Evolutionary conservation across 2,888 invertebrate genomes (phyloP).

Genomic region (Charanyca ferruginea): DNA sequence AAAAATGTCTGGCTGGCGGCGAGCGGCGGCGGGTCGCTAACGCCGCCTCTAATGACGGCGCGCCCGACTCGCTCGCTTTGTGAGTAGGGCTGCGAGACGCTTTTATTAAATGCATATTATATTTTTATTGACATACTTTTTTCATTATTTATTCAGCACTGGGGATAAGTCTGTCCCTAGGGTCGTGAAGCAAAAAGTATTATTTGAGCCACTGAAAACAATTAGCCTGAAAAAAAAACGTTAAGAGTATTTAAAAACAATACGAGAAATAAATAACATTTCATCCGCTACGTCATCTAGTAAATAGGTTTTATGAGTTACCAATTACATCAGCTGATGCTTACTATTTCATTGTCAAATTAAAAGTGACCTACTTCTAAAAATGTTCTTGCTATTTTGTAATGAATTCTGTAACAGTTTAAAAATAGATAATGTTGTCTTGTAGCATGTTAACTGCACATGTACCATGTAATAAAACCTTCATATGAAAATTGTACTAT

Average conservation of each 20-base stretch:
- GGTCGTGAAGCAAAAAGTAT: neutral
- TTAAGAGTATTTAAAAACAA: neutral
- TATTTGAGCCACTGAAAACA: neutral
- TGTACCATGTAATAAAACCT: neutral
- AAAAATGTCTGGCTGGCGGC: constrained; percentile 88
- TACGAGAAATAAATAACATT: too few species aligned
- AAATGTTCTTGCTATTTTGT: too few species aligned
- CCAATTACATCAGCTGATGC: too few species aligned
- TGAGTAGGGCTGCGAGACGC: constrained; percentile 75
- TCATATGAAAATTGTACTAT: neutral
- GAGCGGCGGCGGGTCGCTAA: constrained; percentile 86
- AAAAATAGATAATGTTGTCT: neutral
- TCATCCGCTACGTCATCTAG: too few species aligned
- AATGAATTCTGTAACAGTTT: too few species aligned
- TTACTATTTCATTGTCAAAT: too few species aligned
- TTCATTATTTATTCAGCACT: constrained; percentile 24
- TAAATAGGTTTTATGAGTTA: too few species aligned
- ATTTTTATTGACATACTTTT: constrained; percentile 21
- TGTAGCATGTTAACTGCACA: neutral
- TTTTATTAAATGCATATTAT: constrained; percentile 42
- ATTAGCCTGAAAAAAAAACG: neutral
- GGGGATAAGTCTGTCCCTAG: neutral
- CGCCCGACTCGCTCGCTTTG: constrained; percentile 76
- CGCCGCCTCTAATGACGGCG: constrained; percentile 88
- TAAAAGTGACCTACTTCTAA: too few species aligned